Evolutionary conservation across 1,140 invertebrate species (phyloP).

Genomic region (Microplitis mediator): DNA sequence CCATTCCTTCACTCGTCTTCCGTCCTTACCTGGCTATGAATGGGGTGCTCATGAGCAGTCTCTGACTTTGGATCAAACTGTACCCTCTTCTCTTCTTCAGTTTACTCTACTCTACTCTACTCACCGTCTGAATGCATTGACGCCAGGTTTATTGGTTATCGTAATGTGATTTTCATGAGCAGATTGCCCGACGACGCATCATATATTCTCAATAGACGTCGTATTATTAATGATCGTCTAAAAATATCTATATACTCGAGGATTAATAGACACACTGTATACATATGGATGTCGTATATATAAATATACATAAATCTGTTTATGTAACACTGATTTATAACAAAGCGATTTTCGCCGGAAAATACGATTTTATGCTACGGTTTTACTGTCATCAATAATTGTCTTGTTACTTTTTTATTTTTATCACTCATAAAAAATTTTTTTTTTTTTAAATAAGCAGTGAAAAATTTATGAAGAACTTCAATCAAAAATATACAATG

Average conservation of each 20-base stretch:
- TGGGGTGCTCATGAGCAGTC: conserved; percentile 13
- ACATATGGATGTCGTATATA: no score
- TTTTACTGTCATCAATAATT: neutral
- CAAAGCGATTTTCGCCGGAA: conserved; percentile 3
- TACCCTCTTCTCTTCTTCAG: neutral
- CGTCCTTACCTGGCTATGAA: conserved; percentile 13
- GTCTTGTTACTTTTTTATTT: neutral
- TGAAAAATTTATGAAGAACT: no score
- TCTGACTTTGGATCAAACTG: neutral
- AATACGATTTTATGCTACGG: conserved; percentile 16
- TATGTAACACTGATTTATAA: no score
- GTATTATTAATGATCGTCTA: conserved; percentile 38
- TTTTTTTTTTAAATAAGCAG: no score
- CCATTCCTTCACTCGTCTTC: neutral
- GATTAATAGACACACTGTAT: neutral
- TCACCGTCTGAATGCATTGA: no score
- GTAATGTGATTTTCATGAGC: conserved; percentile 57
- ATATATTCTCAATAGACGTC: neutral
- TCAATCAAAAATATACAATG: no score
- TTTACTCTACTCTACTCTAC: neutral
- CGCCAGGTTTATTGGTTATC: conserved; percentile 46
- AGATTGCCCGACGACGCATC: conserved; percentile 26
- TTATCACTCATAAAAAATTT: no score
- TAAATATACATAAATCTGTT: no score
- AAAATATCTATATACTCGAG: neutral